phyloP scores from a whole-genome alignment of 2,113 vertebrate species.

The Sterna hirundo region DNA sequence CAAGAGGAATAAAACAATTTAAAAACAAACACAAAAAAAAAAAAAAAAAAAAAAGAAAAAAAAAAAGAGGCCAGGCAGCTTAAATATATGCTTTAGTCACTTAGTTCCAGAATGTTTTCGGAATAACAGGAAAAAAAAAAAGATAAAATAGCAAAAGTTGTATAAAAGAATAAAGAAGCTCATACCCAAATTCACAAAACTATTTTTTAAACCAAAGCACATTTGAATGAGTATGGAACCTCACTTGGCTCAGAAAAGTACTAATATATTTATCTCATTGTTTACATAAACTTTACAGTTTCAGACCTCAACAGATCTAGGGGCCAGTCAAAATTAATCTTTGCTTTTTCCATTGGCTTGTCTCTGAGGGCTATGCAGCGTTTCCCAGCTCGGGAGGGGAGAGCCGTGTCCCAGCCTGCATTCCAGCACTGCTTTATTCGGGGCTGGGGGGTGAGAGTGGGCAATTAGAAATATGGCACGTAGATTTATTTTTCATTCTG shows the following conservation, averaged over 20 bases:
- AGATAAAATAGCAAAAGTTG: slow-evolving; percentile 83
- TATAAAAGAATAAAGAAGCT: slow-evolving; percentile 87
- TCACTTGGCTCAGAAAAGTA: slow-evolving; percentile 90
- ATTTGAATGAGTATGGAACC: slow-evolving; percentile 97
- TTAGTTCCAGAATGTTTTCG: slow-evolving; percentile 87
- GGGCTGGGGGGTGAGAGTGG: background rate
- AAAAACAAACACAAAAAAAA: slow-evolving; percentile 4
- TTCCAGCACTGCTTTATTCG: background rate
- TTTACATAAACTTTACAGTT: slow-evolving; percentile 99
- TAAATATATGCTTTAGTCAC: slow-evolving; percentile 82
- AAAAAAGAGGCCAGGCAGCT: slow-evolving; percentile 83
- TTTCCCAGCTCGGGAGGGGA: background rate
- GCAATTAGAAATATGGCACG: background rate
- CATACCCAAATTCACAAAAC: slow-evolving; percentile 98
- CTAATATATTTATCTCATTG: slow-evolving; percentile 99
- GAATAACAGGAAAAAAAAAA: slow-evolving; percentile 80
- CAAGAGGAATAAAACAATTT: slow-evolving; percentile 68
- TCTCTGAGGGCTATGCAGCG: background rate
- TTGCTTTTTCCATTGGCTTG: slow-evolving; percentile 81
- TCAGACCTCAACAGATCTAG: slow-evolving; percentile 94
- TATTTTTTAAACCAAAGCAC: slow-evolving; percentile 99
- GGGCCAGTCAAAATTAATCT: slow-evolving; percentile 84
- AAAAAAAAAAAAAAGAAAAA: slow-evolving; percentile 19
- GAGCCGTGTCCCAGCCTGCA: background rate
- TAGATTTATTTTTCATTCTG: background rate